Base-by-base conservation (phyloP, 1,140 invertebrate genomes). In the Trissolcus basalis region DNA sequence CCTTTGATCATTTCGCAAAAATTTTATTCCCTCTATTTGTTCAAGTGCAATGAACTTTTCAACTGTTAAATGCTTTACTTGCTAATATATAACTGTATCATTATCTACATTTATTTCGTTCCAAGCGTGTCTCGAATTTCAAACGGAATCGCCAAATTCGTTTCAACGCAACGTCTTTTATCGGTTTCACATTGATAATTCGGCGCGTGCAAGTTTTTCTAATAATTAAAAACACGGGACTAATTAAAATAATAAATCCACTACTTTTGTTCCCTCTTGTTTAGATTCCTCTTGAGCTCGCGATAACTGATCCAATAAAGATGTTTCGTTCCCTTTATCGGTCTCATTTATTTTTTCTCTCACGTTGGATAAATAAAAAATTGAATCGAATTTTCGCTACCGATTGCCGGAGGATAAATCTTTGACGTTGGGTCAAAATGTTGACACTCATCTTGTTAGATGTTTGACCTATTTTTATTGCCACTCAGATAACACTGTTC, bases 1-100 rank as follows among this genome's bases (percentile, higher is more conserved):
- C 53, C 61, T 76, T 76, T 65, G 65, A 76, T 69, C 65, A 74
- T 65, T 64, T 47, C 49, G 43, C 59, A 19, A 55, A 75, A 69
- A 65, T 60, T 59, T 49, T 8, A 47, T 54, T 32, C 53, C 16
- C 56, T 36, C 51, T 11, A 51, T 68, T 55, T 50, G 36, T 7
- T 56, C 44, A 4, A n/a, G 13, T 16, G 11, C 0, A 63, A 58
- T 10, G n/a, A 61, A 63, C 58, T 60, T 67, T 44, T 58, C 47
- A 64, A 71, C 59, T 63, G 50, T 71, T 50, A 71, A 63, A 63
- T 14, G n/a, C 16, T 56, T 63, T 61, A 16, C 36, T 55, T 19
- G 27, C 48, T 61, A 47, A 64, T 64, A 58, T 63, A 63, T 64
- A 50, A 63, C 39, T 15, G 4, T 63, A 71, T 71, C 45, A 32